phyloP scores from a whole-genome alignment of 2,797 vertebrate genomes.

The Onychomys arenicola region DNA sequence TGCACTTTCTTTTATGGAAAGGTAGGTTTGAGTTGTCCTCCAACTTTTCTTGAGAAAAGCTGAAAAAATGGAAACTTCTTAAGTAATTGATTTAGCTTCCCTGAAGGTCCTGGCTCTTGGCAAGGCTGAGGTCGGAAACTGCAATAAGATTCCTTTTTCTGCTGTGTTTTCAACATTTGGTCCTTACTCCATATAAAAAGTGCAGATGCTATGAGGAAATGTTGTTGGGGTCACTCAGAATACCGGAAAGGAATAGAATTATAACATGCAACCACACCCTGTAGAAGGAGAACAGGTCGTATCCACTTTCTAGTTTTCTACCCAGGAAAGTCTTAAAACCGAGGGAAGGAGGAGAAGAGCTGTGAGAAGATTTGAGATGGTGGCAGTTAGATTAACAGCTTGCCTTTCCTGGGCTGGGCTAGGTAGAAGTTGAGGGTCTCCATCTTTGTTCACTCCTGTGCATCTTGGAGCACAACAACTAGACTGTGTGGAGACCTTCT shows the following conservation, averaged over 20 bases:
- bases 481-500: not conserved
- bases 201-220: constrained; percentile 71
- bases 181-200: constrained; percentile 79
- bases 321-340: not conserved
- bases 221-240: constrained; percentile 64
- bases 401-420: no score
- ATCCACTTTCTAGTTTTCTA: not conserved
- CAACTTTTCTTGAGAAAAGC: constrained; percentile 78
- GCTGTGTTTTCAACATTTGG: constrained; percentile 79
- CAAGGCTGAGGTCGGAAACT: constrained; percentile 71
- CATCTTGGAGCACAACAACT: not conserved
- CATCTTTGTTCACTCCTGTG: not conserved
- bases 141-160: constrained; percentile 72
- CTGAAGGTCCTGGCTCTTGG: constrained; percentile 73
- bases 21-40: constrained; percentile 46
- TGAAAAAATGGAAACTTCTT: constrained; percentile 80
- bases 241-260: constrained; percentile 69
- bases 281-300: not conserved
- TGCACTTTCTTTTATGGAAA: constrained; percentile 57
- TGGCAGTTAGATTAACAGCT: not conserved
- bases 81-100: constrained; percentile 81
- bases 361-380: not conserved
- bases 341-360: accelerated
- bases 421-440: not conserved
- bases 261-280: constrained; percentile 25